Conservation (phyloP, 1,140 invertebrate genomes). For the Chrysopa pallens region DNA sequence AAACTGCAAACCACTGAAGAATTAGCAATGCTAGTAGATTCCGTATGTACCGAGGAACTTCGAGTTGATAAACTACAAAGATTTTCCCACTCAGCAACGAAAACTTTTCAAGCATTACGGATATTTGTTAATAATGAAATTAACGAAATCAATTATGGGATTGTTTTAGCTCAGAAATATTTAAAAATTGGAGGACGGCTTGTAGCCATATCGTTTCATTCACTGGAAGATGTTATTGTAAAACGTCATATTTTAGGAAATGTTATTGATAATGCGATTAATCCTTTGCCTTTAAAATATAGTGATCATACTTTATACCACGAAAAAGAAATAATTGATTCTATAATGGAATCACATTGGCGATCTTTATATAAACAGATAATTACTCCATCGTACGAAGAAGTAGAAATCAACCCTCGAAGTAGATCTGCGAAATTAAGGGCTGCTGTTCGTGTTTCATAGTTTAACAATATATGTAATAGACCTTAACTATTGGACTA, state of each 20-base stretch:
- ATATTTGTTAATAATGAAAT: constrained; percentile 97
- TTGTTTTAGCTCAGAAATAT: constrained; percentile 58
- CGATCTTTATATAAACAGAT: constrained; percentile 65
- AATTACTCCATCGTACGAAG: constrained; percentile 46
- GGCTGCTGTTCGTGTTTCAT: constrained; percentile 48
- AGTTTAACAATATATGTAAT: too few relatives aligned
- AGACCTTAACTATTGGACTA: too few relatives aligned
- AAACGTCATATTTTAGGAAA: constrained; percentile 76
- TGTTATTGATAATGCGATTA: constrained; percentile 43
- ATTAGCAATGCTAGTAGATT: constrained; percentile 59
- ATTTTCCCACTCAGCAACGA: constrained; percentile 68
- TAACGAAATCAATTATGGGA: constrained; percentile 85
- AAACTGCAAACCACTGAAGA: constrained; percentile 68
- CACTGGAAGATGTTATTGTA: constrained; percentile 86
- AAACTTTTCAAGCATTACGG: constrained; percentile 84
- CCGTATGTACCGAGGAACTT: constrained; percentile 35
- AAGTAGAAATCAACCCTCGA: constrained; percentile 62
- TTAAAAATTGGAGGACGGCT: constrained; percentile 60
- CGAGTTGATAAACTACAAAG: constrained; percentile 53
- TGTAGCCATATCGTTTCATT: constrained; percentile 79
- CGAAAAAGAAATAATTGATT: constrained; percentile 34
- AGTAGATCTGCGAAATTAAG: constrained; percentile 76
- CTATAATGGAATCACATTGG: constrained; percentile 49
- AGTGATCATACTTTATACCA: constrained; percentile 32
- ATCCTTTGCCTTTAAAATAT: constrained; percentile 46